Conservation (phyloP, 2,888 invertebrate species). For the Euplexia lucipara region DNA sequence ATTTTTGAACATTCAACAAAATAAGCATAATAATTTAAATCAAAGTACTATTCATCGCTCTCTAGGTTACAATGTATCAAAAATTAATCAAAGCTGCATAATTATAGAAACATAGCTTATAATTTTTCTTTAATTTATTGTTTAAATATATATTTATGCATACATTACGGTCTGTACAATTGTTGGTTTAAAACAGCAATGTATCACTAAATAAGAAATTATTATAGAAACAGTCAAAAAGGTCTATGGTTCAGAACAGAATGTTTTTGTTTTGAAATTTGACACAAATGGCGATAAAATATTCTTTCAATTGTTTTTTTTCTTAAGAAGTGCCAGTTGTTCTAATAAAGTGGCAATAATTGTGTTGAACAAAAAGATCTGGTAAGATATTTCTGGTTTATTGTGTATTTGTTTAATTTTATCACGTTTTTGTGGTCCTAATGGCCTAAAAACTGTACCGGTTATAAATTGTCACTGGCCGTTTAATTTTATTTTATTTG, state of each 20-base stretch:
- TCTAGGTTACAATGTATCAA: too few relatives aligned
- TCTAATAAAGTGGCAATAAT: conserved; percentile 69
- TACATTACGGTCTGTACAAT: conserved; percentile 43
- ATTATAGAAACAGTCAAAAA: conserved; percentile 18
- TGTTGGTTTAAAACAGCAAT: conserved; percentile 18
- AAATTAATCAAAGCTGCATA: too few relatives aligned
- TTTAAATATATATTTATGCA: not conserved
- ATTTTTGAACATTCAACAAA: not conserved
- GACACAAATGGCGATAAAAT: conserved; percentile 69
- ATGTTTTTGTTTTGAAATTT: conserved; percentile 77
- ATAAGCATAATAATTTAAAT: too few relatives aligned
- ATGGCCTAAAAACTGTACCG: conserved; percentile 38
- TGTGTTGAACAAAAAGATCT: conserved; percentile 62
- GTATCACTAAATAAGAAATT: conserved; percentile 10
- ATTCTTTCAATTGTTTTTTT: conserved; percentile 82
- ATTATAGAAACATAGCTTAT: not conserved
- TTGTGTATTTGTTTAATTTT: conserved; percentile 42
- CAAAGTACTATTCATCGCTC: too few relatives aligned
- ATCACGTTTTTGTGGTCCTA: conserved; percentile 52
- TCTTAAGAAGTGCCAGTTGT: conserved; percentile 81
- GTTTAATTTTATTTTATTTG: conserved; percentile 69
- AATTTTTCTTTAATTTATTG: not conserved
- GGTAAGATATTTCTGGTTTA: conserved; percentile 68
- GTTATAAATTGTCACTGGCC: conserved; percentile 69
- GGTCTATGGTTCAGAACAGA: conserved; percentile 62